Conservation (phyloP, 2,113 vertebrate genomes). For the Erythrolamprus reginae region DNA sequence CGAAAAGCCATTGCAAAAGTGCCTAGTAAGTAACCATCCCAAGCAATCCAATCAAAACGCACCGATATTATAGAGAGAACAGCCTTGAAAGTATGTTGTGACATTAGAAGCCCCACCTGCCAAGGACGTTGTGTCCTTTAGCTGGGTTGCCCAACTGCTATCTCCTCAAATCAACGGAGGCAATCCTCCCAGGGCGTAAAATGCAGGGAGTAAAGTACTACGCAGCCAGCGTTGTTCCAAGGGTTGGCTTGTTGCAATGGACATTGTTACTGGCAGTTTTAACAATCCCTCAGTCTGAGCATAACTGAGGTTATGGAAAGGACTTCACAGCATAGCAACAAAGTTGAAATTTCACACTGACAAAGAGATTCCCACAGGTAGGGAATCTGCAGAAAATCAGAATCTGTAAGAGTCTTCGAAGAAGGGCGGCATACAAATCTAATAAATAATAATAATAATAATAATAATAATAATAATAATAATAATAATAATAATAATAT, state of each 20-base stretch:
- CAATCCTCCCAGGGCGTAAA: not conserved
- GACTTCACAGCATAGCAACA: not conserved
- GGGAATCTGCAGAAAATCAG: too few relatives aligned
- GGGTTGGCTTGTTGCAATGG: not conserved
- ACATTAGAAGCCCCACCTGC: not conserved
- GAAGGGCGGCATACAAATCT: too few relatives aligned
- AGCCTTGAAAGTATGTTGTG: not conserved
- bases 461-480: too few relatives aligned
- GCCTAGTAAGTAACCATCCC: not conserved
- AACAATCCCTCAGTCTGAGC: not conserved
- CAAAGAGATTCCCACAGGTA: not conserved
- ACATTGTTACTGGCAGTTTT: not conserved
- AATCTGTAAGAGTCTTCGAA: too few relatives aligned
- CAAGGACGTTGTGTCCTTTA: not conserved
- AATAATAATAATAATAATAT: too few relatives aligned
- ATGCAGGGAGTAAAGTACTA: not conserved
- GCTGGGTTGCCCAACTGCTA: not conserved
- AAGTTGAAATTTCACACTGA: not conserved
- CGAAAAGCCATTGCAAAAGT: not conserved
- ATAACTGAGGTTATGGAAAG: not conserved
- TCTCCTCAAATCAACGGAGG: not conserved
- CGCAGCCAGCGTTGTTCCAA: not conserved
- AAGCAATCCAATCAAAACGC: not conserved
- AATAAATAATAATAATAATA: too few relatives aligned
- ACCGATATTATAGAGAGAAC: not conserved